A percentile compares a stretch with the other conserved stretches of the same genome.
phyloP scores from a whole-genome alignment of 2,113 vertebrate species.

The Marmota monax region DNA sequence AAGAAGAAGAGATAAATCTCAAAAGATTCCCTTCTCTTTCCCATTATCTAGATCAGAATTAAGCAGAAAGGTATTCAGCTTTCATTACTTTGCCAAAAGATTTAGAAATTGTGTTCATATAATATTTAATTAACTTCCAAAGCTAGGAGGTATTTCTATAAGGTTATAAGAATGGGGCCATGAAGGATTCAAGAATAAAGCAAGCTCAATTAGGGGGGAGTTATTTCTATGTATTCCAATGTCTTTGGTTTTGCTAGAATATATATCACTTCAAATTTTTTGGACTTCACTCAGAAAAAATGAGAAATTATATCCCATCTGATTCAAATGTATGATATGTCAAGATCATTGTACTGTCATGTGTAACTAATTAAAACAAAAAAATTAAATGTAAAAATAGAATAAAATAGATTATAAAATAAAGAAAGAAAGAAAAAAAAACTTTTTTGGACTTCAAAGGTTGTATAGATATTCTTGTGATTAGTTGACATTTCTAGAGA shows the following conservation, averaged over 20 bases:
- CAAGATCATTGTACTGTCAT: too few species aligned
- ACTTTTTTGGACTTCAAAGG: slow-evolving; percentile 27
- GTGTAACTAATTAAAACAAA: too few species aligned
- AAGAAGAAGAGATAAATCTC: not conserved
- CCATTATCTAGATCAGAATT: not conserved
- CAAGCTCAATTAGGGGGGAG: not conserved
- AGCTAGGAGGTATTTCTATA: not conserved
- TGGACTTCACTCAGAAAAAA: not conserved
- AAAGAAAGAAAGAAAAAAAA: not conserved
- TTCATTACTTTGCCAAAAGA: not conserved
- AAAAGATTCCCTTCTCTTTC: not conserved
- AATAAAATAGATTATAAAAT: too few species aligned
- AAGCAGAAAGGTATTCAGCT: not conserved
- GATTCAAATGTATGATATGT: too few species aligned
- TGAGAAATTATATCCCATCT: too few species aligned
- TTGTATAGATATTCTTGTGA: not conserved
- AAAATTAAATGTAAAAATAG: too few species aligned
- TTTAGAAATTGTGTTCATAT: not conserved
- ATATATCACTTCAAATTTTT: not conserved
- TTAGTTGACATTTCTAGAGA: not conserved
- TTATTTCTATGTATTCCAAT: not conserved
- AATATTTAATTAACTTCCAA: slow-evolving; percentile 17
- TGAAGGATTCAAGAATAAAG: not conserved
- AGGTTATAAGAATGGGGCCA: not conserved
- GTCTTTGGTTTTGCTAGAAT: not conserved